Percentiles rank a stretch among this genome's conserved stretches.
phyloP scores from a whole-genome alignment of 2,113 vertebrate species.

The Sylvilagus bachmani region DNA sequence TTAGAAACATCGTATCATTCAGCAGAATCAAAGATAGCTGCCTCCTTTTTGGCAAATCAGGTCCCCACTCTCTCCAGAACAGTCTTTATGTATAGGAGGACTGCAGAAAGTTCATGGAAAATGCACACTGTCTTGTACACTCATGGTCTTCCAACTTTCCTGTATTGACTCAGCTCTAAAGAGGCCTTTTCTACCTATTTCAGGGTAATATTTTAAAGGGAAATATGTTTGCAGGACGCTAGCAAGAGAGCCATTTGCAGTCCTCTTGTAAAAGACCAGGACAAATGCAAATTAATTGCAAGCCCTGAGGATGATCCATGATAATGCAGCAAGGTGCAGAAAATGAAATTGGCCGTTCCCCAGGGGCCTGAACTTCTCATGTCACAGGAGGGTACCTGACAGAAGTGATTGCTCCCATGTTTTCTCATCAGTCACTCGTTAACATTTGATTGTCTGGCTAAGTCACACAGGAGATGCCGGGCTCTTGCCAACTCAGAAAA shows the following conservation, averaged over 20 bases:
- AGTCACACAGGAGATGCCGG: constrained; percentile 19
- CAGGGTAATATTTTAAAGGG: constrained; percentile 14
- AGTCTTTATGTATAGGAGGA: neutral
- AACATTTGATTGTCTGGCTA: neutral
- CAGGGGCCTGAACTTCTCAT: neutral
- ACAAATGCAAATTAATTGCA: constrained; percentile 43
- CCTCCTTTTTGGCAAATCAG: neutral
- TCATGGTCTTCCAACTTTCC: neutral
- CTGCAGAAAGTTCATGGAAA: too few species aligned
- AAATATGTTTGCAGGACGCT: neutral
- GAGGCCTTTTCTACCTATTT: constrained; percentile 40
- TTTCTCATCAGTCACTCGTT: constrained; percentile 28
- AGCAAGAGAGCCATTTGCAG: constrained; percentile 6
- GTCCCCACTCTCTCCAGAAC: neutral
- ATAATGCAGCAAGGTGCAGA: neutral
- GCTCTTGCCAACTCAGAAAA: constrained; percentile 48
- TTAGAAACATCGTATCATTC: neutral
- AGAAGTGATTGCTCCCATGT: neutral
- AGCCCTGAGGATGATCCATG: neutral
- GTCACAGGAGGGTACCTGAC: neutral
- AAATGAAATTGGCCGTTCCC: neutral
- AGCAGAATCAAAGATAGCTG: neutral
- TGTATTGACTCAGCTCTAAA: neutral
- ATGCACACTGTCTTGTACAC: too few species aligned
- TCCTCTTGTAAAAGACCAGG: neutral